Percentiles rank a stretch among this genome's conserved stretches.
Conservation (phyloP, 1,140 invertebrate species). For the Neelides sp. region DNA sequence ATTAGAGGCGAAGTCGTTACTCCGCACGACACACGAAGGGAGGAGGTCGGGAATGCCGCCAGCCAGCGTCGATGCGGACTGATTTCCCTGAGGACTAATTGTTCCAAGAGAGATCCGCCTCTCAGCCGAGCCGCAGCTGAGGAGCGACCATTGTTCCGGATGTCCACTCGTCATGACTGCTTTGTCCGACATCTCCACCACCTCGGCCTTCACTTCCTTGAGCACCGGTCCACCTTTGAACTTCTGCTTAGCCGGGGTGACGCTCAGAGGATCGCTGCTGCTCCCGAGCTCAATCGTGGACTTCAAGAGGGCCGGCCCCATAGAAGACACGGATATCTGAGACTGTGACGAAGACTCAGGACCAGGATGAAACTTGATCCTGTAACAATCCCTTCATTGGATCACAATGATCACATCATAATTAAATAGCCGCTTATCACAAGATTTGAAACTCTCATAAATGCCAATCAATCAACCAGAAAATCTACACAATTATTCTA, state of each 20-base stretch:
- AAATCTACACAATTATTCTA: too few relatives aligned
- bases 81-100: conserved; percentile 18
- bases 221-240: conserved; percentile 11
- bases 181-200: conserved; percentile 31
- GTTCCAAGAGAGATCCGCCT: conserved; percentile 21
- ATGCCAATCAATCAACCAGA: too few relatives aligned
- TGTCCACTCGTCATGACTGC: conserved; percentile 26
- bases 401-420: too few relatives aligned
- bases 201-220: background rate
- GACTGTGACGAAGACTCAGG: conserved; percentile 4
- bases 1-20: conserved; percentile 16
- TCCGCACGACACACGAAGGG: conserved; percentile 26
- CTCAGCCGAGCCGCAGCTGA: conserved; percentile 26
- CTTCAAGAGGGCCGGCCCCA: conserved; percentile 26
- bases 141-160: conserved; percentile 30
- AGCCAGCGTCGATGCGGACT: conserved; percentile 21
- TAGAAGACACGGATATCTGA: too few relatives aligned
- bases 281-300: conserved; percentile 27
- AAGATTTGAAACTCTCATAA: too few relatives aligned
- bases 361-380: conserved; percentile 27
- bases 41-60: conserved; percentile 30
- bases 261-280: conserved; percentile 18
- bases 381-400: too few relatives aligned
- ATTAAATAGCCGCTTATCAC: too few relatives aligned
- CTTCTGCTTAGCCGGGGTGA: conserved; percentile 12